Evolutionary conservation across 2,113 vertebrate genomes (phyloP), one percentile per base, ranked within the genome.

Genomic region (Hyaena hyaena): DNA sequence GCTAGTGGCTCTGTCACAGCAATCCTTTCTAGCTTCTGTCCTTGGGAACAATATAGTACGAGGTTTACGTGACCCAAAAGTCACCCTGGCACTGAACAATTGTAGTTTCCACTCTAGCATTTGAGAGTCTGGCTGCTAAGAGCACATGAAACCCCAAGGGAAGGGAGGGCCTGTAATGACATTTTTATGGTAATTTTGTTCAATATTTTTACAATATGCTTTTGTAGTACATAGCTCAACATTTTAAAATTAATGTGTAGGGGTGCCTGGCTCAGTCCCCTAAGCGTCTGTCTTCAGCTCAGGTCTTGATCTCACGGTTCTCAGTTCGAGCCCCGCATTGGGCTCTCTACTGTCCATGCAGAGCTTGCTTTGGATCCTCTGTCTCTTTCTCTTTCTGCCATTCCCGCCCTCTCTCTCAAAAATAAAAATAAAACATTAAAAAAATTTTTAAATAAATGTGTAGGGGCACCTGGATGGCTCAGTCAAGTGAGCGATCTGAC

Each of bases 201-300:
- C 3, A 93, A 66, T 80, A 65, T 35, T 66, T 86, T 73, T 93
- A 48, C 15, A 82, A 26, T 95, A 28, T 80, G 45, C 83, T 95
- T 55, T 89, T 95, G 26, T 61, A 76, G 23, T 15, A 86, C 80
- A 61, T 90, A 82, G 26, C 1, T 83, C 33, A 92, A 73, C 14
- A 93, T 94, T 95, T 90, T 61, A 79, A 95, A 94, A 71, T 77
- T 45, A 82, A 50, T 73, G 2, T 66, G 6, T 68, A 80, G 58
- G 58, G 58, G 58, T 7, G 7, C 58, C 58, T 23, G 58, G 58
- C 58, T 61, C 21, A 61, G 58, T 61, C 21, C 7, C 17, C 9
- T 21, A 61, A 61, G 21, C 21, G 6, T 21, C 58, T 61, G 58
- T 61, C 21, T 58, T 58, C 19, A 58, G 58, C 58, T 61, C 7